Conservation (phyloP, 2,113 vertebrate species). For the Pteropus alecto region DNA sequence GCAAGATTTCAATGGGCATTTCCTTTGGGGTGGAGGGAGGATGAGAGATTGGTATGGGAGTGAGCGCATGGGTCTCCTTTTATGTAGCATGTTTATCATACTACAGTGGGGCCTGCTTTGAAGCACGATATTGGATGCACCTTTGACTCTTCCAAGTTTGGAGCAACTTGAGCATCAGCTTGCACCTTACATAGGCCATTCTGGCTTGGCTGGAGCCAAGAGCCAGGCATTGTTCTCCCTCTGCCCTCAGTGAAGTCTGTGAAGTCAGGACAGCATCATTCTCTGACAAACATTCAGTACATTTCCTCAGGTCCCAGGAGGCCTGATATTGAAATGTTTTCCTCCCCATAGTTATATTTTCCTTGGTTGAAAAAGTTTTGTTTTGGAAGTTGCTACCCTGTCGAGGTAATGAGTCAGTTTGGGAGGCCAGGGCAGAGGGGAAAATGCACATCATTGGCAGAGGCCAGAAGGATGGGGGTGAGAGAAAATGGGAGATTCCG, state of each 20-base stretch:
- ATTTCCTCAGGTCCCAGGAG: constrained; percentile 70
- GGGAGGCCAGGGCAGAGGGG: constrained; percentile 67
- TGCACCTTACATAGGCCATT: not conserved
- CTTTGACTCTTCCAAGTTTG: not conserved
- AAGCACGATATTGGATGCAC: not conserved
- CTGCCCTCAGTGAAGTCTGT: not conserved
- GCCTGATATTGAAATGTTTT: constrained; percentile 77
- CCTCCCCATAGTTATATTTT: constrained; percentile 78
- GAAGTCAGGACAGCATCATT: constrained; percentile 49
- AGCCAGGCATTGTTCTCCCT: constrained; percentile 60
- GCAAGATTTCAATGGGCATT: not conserved
- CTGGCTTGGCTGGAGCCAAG: not conserved
- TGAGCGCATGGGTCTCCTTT: not conserved
- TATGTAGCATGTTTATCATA: not conserved
- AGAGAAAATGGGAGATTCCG: constrained; percentile 68
- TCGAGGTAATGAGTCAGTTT: constrained; percentile 79
- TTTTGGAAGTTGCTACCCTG: constrained; percentile 82
- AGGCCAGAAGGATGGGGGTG: constrained; percentile 53
- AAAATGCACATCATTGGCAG: constrained; percentile 76
- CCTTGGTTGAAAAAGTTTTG: constrained; percentile 81
- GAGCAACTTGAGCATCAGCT: not conserved
- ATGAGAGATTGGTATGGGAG: not conserved
- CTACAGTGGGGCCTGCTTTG: not conserved
- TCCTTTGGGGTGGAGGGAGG: not conserved
- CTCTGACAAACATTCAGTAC: constrained; percentile 70